Conservation (phyloP, 2,113 vertebrate species). For the human (Homo sapiens) region DNA sequence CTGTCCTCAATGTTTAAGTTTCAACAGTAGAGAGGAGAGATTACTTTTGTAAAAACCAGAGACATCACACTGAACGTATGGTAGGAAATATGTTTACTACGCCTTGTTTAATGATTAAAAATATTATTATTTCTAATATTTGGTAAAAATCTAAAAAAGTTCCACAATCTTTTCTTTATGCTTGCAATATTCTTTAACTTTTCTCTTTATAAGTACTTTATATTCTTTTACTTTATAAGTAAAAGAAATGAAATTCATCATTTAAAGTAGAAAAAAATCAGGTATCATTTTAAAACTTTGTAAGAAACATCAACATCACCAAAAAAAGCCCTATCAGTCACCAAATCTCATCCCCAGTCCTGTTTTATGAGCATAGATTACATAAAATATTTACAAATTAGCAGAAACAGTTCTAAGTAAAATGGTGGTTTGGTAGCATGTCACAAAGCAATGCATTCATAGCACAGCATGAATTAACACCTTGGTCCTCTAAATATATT, state of each 20-base stretch:
- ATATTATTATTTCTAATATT: neutral
- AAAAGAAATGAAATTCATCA: neutral
- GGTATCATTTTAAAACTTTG: neutral
- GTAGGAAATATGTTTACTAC: neutral
- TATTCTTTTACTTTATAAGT: neutral
- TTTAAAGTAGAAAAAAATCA: neutral
- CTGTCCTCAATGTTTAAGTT: neutral
- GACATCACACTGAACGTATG: neutral
- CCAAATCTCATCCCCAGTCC: neutral
- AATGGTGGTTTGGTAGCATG: neutral
- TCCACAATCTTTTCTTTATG: neutral
- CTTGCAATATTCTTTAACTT: neutral
- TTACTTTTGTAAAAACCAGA: neutral
- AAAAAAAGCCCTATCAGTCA: neutral
- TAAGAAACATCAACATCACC: slow-evolving; percentile 23
- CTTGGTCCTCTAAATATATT: slow-evolving; percentile 6
- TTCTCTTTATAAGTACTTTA: neutral
- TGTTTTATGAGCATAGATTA: neutral
- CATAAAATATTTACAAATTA: neutral
- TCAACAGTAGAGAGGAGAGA: neutral
- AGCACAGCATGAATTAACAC: neutral
- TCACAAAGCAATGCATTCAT: neutral
- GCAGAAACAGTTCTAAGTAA: neutral
- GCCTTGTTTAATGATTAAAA: neutral
- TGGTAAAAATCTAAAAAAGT: neutral